These are phyloP conservation scores for Phaethon lepturus DNA, from an alignment of 2,113 vertebrate genomes.

Conservation along the genomic window DNA sequence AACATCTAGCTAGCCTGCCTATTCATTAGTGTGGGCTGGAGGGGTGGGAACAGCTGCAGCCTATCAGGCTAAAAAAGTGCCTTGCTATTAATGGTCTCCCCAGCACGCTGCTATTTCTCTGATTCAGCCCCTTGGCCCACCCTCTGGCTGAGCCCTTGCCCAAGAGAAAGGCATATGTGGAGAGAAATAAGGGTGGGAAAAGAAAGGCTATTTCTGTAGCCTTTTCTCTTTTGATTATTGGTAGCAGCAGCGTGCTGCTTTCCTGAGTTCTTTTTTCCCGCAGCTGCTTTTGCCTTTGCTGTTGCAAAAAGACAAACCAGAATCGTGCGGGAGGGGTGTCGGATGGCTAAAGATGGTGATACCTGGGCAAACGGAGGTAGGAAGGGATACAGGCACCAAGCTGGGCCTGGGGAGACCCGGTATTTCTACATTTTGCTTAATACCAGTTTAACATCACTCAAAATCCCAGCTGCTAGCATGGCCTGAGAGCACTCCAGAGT, in stretches of 20 bases:
- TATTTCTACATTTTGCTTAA: neutral
- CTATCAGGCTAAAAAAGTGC: neutral
- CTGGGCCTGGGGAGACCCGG: neutral
- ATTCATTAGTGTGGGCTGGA: neutral
- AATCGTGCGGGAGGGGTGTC: neutral
- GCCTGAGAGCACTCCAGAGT: neutral
- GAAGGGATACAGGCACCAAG: neutral
- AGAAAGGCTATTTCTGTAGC: neutral
- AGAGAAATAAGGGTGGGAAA: neutral
- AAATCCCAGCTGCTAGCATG: neutral
- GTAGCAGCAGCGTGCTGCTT: neutral
- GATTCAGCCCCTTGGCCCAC: neutral
- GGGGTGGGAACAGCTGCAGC: conserved; percentile 28
- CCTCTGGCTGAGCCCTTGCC: neutral
- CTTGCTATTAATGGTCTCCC: neutral
- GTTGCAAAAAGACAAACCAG: neutral
- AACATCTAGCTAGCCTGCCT: neutral
- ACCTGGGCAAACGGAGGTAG: neutral
- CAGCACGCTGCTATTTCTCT: neutral
- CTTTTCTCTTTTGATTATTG: neutral
- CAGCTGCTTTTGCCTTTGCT: neutral
- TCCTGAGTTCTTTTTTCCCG: neutral
- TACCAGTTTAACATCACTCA: neutral
- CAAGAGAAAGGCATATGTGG: neutral
- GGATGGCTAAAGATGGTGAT: neutral